These are phyloP conservation scores for Psittacula echo DNA, from an alignment of 2,797 vertebrate species.

Conservation along the genomic window DNA sequence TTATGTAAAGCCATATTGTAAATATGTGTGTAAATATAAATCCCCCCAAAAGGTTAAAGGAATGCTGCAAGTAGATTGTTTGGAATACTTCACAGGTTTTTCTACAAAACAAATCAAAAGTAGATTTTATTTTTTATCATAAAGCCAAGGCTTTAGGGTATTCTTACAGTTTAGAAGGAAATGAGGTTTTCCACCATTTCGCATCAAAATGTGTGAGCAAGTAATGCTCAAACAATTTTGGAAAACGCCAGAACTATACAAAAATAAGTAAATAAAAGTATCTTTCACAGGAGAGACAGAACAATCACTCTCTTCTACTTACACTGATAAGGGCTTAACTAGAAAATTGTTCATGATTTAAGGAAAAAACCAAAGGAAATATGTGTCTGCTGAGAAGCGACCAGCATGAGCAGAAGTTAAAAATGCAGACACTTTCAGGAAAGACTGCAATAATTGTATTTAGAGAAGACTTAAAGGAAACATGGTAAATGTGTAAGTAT, in stretches of 20 bases:
- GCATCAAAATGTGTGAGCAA: not conserved
- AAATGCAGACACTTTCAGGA: not conserved
- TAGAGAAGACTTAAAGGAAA: not conserved
- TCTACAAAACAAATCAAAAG: not conserved
- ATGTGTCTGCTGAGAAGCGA: not conserved
- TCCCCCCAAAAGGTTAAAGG: not conserved
- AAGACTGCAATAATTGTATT: not conserved
- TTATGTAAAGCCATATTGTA: not conserved
- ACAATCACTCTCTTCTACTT: not conserved
- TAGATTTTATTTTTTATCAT: not conserved
- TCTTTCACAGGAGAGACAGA: not conserved
- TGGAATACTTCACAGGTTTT: not conserved
- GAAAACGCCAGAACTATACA: not conserved
- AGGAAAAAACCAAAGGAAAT: not conserved
- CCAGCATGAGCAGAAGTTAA: not conserved
- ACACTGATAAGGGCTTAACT: not conserved
- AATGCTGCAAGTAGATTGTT: not conserved
- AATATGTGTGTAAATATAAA: not conserved
- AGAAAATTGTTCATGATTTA: not conserved
- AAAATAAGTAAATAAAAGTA: not conserved
- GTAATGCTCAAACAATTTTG: not conserved
- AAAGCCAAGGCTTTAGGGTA: not conserved
- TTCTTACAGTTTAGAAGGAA: not conserved
- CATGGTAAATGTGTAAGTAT: not conserved
- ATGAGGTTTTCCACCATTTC: not conserved